Evolutionary conservation across 2,888 invertebrate species (phyloP).

Genomic region (Sicus ferrugineus): DNA sequence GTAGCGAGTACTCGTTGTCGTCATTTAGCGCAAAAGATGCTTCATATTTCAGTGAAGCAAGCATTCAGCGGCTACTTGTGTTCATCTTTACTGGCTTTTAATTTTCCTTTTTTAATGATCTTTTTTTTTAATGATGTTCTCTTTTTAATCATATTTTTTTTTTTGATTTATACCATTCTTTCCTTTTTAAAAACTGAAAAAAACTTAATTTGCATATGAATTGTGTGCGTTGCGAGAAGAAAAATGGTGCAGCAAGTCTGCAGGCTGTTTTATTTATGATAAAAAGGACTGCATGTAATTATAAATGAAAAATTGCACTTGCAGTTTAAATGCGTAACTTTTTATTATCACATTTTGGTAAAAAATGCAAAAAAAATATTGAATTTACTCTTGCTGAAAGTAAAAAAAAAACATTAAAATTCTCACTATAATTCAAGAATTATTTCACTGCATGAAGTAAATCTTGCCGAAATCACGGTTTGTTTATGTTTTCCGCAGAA

Average conservation of each 20-base stretch:
- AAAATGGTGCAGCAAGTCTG: not conserved
- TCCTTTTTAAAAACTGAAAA: not conserved
- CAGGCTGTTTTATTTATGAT: slow-evolving; percentile 8
- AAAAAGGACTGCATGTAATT: slow-evolving; percentile 10
- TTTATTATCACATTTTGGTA: not conserved
- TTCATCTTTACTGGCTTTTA: too few species aligned
- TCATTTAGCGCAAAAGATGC: too few species aligned
- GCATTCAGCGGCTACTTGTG: too few species aligned
- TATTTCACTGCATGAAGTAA: too few species aligned
- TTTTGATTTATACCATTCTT: not conserved
- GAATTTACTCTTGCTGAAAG: not conserved
- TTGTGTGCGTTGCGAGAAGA: slow-evolving; percentile 4
- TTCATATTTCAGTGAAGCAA: too few species aligned
- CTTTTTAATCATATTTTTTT: too few species aligned
- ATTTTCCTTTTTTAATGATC: not conserved
- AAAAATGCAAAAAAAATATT: not conserved
- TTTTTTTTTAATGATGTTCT: too few species aligned
- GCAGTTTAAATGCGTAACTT: slow-evolving; percentile 1
- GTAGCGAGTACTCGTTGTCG: too few species aligned
- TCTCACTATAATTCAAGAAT: not conserved
- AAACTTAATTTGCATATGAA: slow-evolving; percentile 19
- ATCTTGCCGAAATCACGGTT: too few species aligned
- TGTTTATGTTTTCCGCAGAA: too few species aligned
- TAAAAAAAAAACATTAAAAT: not conserved
- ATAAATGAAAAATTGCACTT: slow-evolving; percentile 8